Conservation (phyloP, 2,113 vertebrate genomes). For the Vulpes lagopus region DNA sequence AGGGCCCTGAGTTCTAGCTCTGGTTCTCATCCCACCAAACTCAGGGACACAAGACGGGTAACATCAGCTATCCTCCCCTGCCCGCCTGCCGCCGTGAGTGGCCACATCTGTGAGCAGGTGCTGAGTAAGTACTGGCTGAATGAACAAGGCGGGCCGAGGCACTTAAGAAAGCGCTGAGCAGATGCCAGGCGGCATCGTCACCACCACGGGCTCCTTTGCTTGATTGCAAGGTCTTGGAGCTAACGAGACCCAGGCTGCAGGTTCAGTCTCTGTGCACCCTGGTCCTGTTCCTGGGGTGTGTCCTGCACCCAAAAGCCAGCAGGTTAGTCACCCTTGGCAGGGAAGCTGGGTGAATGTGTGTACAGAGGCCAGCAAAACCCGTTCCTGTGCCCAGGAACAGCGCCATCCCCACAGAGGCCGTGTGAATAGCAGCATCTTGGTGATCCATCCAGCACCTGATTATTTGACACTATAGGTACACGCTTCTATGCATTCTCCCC, state of each 20-base stretch:
- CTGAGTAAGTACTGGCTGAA: neutral
- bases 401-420: neutral
- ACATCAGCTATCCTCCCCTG: neutral
- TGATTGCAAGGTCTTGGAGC: neutral
- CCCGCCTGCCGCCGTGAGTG: neutral
- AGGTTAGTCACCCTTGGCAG: neutral
- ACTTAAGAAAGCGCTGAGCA: neutral
- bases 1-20: neutral
- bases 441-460: neutral
- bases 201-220: accelerated
- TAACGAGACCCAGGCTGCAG: neutral
- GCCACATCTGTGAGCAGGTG: neutral
- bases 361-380: neutral
- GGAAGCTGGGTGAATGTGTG: no score
- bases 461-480: neutral
- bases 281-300: neutral
- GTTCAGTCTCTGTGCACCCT: no score
- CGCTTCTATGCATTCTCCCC: neutral
- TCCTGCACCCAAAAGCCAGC: neutral
- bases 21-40: neutral
- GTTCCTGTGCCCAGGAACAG: neutral
- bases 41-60: neutral
- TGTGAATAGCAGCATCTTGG: neutral
- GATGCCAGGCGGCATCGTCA: accelerated
- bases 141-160: neutral